Evolutionary conservation across 2,888 invertebrate genomes (phyloP), one percentile per base, ranked within the genome.

Genomic region (Acrocyrtus sp.): DNA sequence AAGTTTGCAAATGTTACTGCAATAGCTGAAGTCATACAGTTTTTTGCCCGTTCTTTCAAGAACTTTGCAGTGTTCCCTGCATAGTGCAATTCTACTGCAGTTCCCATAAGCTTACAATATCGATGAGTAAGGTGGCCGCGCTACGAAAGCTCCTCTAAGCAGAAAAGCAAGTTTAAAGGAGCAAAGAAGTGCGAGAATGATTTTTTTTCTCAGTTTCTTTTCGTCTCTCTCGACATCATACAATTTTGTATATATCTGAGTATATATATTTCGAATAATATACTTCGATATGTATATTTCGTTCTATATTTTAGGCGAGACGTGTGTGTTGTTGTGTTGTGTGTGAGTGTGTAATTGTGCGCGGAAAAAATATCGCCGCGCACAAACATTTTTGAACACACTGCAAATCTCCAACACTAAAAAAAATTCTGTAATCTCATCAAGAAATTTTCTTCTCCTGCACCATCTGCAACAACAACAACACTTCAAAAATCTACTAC

Each of bases 401-500:
- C 66, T 57, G 65, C 72, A 70, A 50, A 50, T 21, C 50, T 15
- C 50, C 22, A 50, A 50, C 50, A 50, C 50, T 21, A 21, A 50
- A 50, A n/a, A n/a, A 50, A 50, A 50, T 34, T 34, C 34, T 34
- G 34, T 34, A 34, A 34, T 24, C 22, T 21, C 27, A 66, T 29
- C 47, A 66, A 24, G 45, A 53, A 60, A 54, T 45, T 45, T 21
- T 6, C 66, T 66, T n/a, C 63, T 60, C 66, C 72, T 72, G 72
- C 72, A 72, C 72, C 72, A 60, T 62, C 66, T 47, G 48, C 65
- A 66, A 56, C 72, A 62, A 65, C 62, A 66, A 54, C 72, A 72
- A 72, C 72, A 72, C 72, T 72, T 66, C 60, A 66, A 66, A 72
- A 66, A 72, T 72, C 72, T 72, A 72, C 72, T 65, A 72, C 65